These are phyloP conservation scores for Oceanodroma tethys DNA, from an alignment of 2,113 vertebrate species.

Conservation along the genomic window DNA sequence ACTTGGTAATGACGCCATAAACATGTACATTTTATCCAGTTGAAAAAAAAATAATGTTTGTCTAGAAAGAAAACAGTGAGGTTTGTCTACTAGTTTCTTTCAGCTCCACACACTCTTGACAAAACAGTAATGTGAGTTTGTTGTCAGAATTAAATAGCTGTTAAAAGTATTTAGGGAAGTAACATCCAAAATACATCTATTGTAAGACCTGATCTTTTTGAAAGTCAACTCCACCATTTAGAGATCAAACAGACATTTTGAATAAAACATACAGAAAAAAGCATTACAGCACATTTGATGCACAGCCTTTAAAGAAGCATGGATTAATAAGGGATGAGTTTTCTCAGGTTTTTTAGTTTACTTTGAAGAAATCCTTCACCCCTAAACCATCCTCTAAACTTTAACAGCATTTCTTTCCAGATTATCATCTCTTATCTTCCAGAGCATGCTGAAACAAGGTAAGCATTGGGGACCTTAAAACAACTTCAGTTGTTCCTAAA, in stretches of 20 bases:
- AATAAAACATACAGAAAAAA: neutral
- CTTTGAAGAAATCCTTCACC: neutral
- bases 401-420: neutral
- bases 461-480: neutral
- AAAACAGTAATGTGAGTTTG: neutral
- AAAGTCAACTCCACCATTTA: neutral
- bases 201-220: neutral
- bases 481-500: neutral
- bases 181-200: neutral
- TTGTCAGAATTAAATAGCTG: slow-evolving; percentile 1
- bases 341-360: neutral
- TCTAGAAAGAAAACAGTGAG: neutral
- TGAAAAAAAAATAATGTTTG: neutral
- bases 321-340: neutral
- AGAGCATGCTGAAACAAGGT: neutral
- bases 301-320: neutral
- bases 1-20: neutral
- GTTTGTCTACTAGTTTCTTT: neutral
- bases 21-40: neutral
- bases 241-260: neutral
- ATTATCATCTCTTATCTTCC: neutral
- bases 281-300: neutral
- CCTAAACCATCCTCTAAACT: neutral
- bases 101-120: neutral
- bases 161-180: neutral